A percentile compares a stretch with the other conserved stretches of the same genome.
Conservation (phyloP, 2,797 vertebrate species). For the Mus spretus region DNA sequence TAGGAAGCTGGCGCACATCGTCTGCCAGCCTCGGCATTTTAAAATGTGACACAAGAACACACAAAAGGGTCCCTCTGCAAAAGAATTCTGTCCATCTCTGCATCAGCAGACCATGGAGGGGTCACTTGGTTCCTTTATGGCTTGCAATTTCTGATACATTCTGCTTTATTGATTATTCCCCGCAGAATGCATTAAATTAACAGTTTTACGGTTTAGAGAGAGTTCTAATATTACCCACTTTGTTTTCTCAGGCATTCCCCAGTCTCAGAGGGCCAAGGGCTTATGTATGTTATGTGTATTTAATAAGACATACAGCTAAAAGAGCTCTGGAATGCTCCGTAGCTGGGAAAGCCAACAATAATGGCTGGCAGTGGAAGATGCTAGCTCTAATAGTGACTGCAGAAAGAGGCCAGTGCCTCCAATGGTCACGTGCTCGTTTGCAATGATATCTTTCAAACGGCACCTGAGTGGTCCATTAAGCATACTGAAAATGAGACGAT, state of each 20-base stretch:
- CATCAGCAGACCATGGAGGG: neutral
- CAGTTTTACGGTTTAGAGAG: neutral
- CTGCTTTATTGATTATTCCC: neutral
- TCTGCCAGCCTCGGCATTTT: slow-evolving; percentile 35
- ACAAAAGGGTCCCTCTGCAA: neutral
- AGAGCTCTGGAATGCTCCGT: neutral
- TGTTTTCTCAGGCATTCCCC: neutral
- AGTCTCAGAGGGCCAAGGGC: neutral
- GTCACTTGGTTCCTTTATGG: neutral
- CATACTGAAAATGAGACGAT: slow-evolving; percentile 65
- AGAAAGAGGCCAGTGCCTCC: neutral
- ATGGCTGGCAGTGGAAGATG: neutral
- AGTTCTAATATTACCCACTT: neutral
- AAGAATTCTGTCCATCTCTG: neutral
- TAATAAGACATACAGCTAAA: neutral
- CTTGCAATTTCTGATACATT: neutral
- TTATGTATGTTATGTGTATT: neutral
- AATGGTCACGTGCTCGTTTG: neutral
- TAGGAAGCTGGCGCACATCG: slow-evolving; percentile 45
- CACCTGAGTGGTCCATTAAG: slow-evolving; percentile 70
- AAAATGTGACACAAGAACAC: slow-evolving; percentile 30
- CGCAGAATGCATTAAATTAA: neutral
- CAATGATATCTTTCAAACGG: slow-evolving; percentile 15
- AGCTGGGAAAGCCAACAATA: neutral
- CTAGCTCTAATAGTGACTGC: neutral